Percentiles rank a stretch among this genome's conserved stretches.
phyloP scores from a whole-genome alignment of 2,797 vertebrate genomes.

The Myioborus melanocephalus region DNA sequence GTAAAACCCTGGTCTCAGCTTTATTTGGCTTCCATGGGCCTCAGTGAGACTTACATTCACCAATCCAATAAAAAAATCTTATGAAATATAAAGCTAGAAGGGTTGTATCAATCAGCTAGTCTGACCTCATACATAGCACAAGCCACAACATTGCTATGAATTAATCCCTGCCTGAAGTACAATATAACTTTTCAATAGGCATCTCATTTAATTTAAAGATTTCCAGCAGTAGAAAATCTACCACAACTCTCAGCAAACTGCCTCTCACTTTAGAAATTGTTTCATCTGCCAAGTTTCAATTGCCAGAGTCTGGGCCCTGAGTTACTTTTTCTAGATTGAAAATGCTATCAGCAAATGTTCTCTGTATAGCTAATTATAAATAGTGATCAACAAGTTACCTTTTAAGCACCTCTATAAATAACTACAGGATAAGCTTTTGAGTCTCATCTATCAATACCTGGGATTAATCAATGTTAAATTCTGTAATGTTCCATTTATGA shows the following conservation, averaged over 20 bases:
- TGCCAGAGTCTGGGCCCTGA: background rate
- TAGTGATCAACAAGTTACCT: background rate
- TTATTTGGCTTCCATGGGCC: background rate
- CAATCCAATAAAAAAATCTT: background rate
- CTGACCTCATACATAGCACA: slow-evolving; percentile 7
- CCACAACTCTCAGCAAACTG: background rate
- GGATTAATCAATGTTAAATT: slow-evolving; percentile 8
- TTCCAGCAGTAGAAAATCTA: slow-evolving; percentile 27
- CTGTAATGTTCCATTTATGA: background rate
- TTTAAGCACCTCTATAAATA: slow-evolving; percentile 36
- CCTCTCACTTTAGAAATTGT: background rate
- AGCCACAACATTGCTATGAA: background rate
- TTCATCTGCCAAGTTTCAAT: background rate
- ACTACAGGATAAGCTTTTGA: slow-evolving; percentile 22
- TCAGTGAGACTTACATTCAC: background rate
- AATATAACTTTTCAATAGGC: slow-evolving; percentile 20
- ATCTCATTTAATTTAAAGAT: slow-evolving; percentile 42
- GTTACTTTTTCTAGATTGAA: background rate
- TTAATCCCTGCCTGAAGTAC: background rate
- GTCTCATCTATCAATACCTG: background rate
- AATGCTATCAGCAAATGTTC: background rate
- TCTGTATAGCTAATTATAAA: background rate
- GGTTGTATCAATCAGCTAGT: background rate
- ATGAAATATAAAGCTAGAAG: background rate
- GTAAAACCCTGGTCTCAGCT: background rate